phyloP scores from a whole-genome alignment of 2,113 vertebrate genomes.

The Stictonetta naevosa region DNA sequence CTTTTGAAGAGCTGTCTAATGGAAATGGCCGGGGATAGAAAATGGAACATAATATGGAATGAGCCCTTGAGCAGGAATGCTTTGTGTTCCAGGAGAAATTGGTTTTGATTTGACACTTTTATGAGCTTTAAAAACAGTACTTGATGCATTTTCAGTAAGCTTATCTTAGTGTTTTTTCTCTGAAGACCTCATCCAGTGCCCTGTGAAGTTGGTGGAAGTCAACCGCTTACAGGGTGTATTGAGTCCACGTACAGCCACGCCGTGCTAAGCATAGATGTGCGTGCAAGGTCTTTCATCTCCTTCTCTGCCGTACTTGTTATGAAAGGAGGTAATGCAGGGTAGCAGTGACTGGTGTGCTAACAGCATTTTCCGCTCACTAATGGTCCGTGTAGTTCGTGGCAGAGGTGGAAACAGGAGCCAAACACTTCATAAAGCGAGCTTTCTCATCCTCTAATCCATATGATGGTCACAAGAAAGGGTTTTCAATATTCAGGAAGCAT shows the following conservation, averaged over 20 bases:
- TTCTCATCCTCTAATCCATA: constrained; percentile 23
- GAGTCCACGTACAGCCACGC: not conserved
- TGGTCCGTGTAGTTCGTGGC: constrained; percentile 24
- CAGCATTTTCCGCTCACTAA: not conserved
- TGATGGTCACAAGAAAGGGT: not conserved
- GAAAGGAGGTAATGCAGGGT: not conserved
- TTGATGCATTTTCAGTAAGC: constrained; percentile 46
- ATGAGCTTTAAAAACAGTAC: constrained; percentile 52
- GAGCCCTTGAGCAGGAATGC: constrained; percentile 54
- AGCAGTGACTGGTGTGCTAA: constrained; percentile 20
- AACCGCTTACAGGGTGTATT: not conserved
- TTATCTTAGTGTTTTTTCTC: constrained; percentile 30
- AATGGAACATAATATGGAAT: constrained; percentile 58
- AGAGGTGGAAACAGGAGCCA: constrained; percentile 37
- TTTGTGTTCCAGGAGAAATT: constrained; percentile 61
- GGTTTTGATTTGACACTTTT: constrained; percentile 70
- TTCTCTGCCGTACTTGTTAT: not conserved
- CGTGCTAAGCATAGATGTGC: not conserved
- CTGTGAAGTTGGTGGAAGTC: constrained; percentile 20
- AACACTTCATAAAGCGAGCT: not conserved
- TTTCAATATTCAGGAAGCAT: constrained; percentile 54
- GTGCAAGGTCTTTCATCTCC: constrained; percentile 15
- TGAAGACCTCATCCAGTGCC: constrained; percentile 22
- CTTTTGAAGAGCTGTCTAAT: constrained; percentile 62
- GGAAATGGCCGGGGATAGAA: constrained; percentile 58